phyloP scores from a whole-genome alignment of 2,113 vertebrate species.

The Electrona antarctica region DNA sequence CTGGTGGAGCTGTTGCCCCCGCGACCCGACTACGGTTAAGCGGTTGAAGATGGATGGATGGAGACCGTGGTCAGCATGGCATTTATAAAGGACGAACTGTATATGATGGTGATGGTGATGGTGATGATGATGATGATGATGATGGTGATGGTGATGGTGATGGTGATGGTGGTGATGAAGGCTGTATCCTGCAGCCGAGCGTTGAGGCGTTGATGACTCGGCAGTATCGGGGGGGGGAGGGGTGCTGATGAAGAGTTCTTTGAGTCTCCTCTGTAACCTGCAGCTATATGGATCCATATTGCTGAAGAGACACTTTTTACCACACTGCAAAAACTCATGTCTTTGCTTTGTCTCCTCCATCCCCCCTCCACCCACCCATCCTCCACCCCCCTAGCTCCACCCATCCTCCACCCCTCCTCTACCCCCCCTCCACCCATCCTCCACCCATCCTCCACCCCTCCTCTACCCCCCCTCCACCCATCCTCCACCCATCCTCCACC shows the following conservation, averaged over 20 bases:
- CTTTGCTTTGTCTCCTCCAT: conserved; percentile 41
- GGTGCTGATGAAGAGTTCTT: conserved; percentile 74
- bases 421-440: neutral
- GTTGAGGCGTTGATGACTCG: conserved; percentile 65
- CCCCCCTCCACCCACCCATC: neutral
- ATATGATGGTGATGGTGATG: conserved; percentile 22
- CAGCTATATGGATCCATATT: conserved; percentile 74
- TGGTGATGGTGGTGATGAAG: conserved; percentile 13
- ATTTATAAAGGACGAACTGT: too few species aligned
- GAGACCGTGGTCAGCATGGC: too few species aligned
- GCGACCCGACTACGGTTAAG: too few species aligned
- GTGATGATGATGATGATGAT: conserved; percentile 27
- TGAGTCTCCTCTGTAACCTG: conserved; percentile 64
- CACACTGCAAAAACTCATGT: conserved; percentile 57
- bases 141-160: conserved; percentile 27
- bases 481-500: too few species aligned
- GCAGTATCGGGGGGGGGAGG: conserved; percentile 62
- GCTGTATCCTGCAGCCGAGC: conserved; percentile 50
- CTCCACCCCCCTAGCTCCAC: neutral
- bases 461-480: too few species aligned
- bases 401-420: neutral
- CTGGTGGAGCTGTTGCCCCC: too few species aligned
- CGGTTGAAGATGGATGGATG: too few species aligned
- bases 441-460: too few species aligned
- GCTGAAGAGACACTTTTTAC: conserved; percentile 66